Base-by-base conservation (phyloP, 2,888 invertebrate genomes). In the Thecophora atra region DNA sequence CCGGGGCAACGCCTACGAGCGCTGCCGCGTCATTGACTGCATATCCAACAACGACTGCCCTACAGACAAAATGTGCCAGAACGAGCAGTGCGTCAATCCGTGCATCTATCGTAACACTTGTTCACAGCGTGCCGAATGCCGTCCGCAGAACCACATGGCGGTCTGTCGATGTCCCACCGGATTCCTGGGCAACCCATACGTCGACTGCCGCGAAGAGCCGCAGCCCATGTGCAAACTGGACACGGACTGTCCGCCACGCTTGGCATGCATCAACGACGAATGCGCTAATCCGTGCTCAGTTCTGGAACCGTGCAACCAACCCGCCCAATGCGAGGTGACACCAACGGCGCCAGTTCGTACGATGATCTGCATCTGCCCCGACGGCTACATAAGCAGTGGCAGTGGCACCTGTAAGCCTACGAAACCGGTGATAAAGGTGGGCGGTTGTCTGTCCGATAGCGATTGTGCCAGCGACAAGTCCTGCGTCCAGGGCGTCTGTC, bases 341-440 rank as follows among this genome's bases (percentile, higher is more conserved):
- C 91, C 93, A 1, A 94, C 95, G 5, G 85, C 92, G 30, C 95
- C 96, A 0, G 93, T 96, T 7, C 90, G 96, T 75, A 95, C 96
- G 0, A 94, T 96, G 93, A 90, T 95, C 51, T 97, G 96, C 83
- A 91, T 94, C 3, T 97, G 97, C 80, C 94, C 96, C 30, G 93
- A 94, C 67, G 96, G 96, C 21, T 96, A 94, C 80, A 91, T 95
- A 4, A 94, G 93, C 85, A 93, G 92, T 76, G 95, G 95, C 71
- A 91, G 91, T 77, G 94, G 94, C 65, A 90, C 92, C 54, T 95
- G 95, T 82, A 91, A 91, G 73, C 91, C 94, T 2, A 91, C 91
- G n/a, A 89, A 90, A 54, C 88, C 92, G 1, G 86, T 92, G 7
- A 82, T 88, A 11, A 89, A 89, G 65, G 88, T 90, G 3, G 90